phyloP scores from a whole-genome alignment of 2,113 vertebrate species.

The Stigmatopora argus region DNA sequence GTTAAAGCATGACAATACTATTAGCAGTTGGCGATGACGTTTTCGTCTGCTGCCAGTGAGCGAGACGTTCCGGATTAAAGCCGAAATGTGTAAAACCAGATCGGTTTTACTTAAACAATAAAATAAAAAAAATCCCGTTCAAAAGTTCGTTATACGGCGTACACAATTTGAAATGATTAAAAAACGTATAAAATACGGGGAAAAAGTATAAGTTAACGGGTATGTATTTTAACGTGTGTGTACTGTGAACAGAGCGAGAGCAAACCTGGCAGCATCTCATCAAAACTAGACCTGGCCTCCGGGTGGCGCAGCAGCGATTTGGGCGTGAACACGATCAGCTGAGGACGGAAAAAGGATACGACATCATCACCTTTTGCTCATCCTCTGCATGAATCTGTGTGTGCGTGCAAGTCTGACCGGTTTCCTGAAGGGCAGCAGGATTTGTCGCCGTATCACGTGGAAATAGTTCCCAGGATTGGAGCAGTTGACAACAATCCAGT shows the following conservation, averaged over 20 bases:
- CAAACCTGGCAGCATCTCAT: slow-evolving; percentile 87
- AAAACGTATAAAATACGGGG: too few relatives aligned
- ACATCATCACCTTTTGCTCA: not conserved
- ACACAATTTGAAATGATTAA: too few relatives aligned
- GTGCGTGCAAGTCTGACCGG: slow-evolving; percentile 71
- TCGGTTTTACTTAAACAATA: too few relatives aligned
- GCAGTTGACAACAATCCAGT: slow-evolving; percentile 98
- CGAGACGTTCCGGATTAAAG: too few relatives aligned
- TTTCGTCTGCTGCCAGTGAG: too few relatives aligned
- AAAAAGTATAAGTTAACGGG: too few relatives aligned
- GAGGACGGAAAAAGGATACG: slow-evolving; percentile 34
- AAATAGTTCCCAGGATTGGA: slow-evolving; percentile 89
- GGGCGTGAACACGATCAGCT: slow-evolving; percentile 97
- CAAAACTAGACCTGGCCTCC: slow-evolving; percentile 87
- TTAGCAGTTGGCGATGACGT: too few relatives aligned
- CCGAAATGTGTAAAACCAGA: too few relatives aligned
- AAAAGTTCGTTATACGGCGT: too few relatives aligned
- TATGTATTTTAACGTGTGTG: not conserved
- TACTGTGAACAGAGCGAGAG: not conserved
- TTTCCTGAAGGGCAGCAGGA: slow-evolving; percentile 93
- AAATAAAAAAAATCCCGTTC: too few relatives aligned
- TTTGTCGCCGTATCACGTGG: slow-evolving; percentile 89
- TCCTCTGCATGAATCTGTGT: not conserved
- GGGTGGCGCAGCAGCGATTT: slow-evolving; percentile 95
- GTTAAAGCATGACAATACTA: too few relatives aligned